These are phyloP conservation scores for Ichneumoninae sp. DNA, from an alignment of 2,888 invertebrate genomes.

Conservation along the genomic window DNA sequence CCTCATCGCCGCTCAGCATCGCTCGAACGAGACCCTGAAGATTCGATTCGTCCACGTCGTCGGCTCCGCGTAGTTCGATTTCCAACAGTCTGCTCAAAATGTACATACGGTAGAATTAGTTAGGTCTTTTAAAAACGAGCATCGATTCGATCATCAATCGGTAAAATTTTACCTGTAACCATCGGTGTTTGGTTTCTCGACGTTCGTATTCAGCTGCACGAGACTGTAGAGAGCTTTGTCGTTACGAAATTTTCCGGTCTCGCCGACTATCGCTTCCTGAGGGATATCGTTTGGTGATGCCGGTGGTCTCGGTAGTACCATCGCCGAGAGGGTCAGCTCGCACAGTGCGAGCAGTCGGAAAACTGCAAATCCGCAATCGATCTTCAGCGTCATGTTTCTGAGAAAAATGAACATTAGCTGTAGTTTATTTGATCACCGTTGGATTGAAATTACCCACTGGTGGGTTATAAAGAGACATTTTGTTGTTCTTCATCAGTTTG, in stretches of 20 bases:
- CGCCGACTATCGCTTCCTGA: conserved; percentile 61
- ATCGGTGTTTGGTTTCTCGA: conserved; percentile 78
- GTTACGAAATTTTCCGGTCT: conserved; percentile 43
- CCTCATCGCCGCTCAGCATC: conserved; percentile 68
- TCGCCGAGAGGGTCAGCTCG: conserved; percentile 74
- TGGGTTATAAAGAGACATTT: too few species aligned
- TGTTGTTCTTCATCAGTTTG: too few species aligned
- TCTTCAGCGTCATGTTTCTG: conserved; percentile 73
- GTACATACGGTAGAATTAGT: background rate
- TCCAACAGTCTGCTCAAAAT: conserved; percentile 75
- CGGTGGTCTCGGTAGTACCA: conserved; percentile 81
- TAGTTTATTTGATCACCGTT: background rate
- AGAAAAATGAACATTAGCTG: background rate
- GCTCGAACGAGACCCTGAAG: conserved; percentile 77
- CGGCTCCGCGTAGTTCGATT: conserved; percentile 77
- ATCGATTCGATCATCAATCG: background rate
- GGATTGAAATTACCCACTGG: background rate
- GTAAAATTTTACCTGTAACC: conserved; percentile 75
- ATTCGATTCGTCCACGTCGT: conserved; percentile 74
- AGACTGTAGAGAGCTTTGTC: conserved; percentile 71
- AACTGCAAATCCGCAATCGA: conserved; percentile 63
- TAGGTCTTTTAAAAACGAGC: background rate
- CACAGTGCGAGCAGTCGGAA: conserved; percentile 71
- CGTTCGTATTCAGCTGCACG: conserved; percentile 75
- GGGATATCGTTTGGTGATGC: conserved; percentile 78